Evolutionary conservation across 1,140 invertebrate species (phyloP), one percentile per base, ranked within the genome.

Genomic region (Panulirus ornatus): DNA sequence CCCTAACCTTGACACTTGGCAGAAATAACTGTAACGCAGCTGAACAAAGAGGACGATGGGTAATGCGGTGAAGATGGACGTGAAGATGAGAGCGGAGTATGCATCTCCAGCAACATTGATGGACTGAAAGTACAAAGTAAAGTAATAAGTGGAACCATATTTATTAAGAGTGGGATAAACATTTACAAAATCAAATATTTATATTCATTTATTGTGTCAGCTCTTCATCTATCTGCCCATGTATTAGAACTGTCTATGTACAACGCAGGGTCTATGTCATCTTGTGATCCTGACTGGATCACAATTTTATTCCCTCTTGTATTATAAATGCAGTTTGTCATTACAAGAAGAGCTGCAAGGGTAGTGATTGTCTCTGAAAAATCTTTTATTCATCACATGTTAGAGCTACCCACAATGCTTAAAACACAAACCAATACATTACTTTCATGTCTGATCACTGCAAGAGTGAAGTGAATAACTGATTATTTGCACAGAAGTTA

Each of bases 41-140:
- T 90, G 84, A 27, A 90, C 44, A 27, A 44, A 82, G 30, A 92
- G 38, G 1, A 85, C 70, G 27, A 82, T 84, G 42, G 89, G 83
- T 5, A 87, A 47, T 5, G 88, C 70, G 1, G 87, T 84, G 78
- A 92, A 89, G 58, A 86, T 47, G 42, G 88, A 86, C 5, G 71
- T 47, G 78, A 92, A 92, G 54, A 92, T 70, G 5, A 90, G 76
- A n/a, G 76, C 91, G 1, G 87, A 89, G 71, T 92, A 92, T 9
- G 91, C 91, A 30, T 89, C 79, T 30, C 91, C 91, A 2, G 75
- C 76, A n/a, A 71, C 78, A 30, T 92, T 92, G 51, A 92, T 71
- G 1, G 84, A 58, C 91, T 92, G 91, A 14, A 63, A 71, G 82
- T 19, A 42, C 9, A 22, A 63, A 51, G 44, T 40, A 22, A 27